Evolutionary conservation across 1,140 invertebrate species (phyloP).

Genomic region (Diprion similis): DNA sequence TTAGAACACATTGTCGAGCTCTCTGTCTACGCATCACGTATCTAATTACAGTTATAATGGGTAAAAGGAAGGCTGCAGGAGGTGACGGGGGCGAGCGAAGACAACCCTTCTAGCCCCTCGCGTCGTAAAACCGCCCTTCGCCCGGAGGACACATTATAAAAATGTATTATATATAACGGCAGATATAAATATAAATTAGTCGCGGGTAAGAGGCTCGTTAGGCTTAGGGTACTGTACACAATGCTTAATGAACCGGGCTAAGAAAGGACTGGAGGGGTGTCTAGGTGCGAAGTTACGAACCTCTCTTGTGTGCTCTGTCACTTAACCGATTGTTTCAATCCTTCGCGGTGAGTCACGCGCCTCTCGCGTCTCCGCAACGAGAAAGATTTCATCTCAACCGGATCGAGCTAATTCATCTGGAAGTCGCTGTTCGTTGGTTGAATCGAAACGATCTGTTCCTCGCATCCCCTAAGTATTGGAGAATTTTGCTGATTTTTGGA

Average conservation of each 20-base stretch:
- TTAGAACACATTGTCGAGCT: slow-evolving; percentile 1
- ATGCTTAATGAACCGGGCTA: slow-evolving; percentile 18
- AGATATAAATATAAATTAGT: slow-evolving; percentile 41
- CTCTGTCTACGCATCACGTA: slow-evolving; percentile 14
- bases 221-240: slow-evolving; percentile 28
- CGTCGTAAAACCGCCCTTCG: slow-evolving; percentile 27
- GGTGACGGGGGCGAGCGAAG: not conserved
- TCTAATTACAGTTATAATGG: slow-evolving; percentile 22
- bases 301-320: not conserved
- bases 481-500: no score
- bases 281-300: not conserved
- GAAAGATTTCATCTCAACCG: no score
- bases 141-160: slow-evolving; percentile 37
- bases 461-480: no score
- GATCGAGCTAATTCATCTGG: no score
- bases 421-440: no score
- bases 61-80: not conserved
- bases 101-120: slow-evolving; percentile 17
- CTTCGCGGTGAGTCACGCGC: not conserved
- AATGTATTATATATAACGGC: slow-evolving; percentile 34
- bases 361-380: no score
- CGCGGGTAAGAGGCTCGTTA: slow-evolving; percentile 21
- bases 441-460: no score
- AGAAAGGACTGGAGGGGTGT: slow-evolving; percentile 13
- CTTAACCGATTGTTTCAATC: not conserved